These are phyloP conservation scores for Trachurus trachurus DNA, from an alignment of 2,797 vertebrate species.

Conservation along the genomic window DNA sequence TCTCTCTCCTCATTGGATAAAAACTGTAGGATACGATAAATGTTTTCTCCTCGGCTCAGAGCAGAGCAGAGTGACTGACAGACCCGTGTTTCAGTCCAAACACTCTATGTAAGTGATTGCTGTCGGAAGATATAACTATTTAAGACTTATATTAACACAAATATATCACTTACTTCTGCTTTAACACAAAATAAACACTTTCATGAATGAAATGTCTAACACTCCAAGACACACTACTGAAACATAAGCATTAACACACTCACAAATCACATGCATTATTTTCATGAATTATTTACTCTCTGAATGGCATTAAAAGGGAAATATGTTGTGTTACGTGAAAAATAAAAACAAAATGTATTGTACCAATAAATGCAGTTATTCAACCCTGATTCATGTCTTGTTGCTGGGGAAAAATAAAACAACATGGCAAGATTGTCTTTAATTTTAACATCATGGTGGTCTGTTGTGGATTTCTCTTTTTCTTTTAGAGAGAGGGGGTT, in stretches of 20 bases:
- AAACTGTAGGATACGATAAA: too few species aligned
- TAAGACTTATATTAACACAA: too few species aligned
- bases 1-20: too few species aligned
- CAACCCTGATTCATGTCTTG: not conserved
- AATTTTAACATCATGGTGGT: not conserved
- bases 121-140: too few species aligned
- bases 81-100: too few species aligned
- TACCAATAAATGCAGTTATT: constrained; percentile 20
- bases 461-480: not conserved
- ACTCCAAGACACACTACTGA: not conserved
- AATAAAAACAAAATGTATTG: not conserved
- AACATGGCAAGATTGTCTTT: not conserved
- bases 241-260: not conserved
- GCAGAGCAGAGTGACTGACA: too few species aligned
- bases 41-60: too few species aligned
- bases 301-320: constrained; percentile 24
- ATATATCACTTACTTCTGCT: too few species aligned
- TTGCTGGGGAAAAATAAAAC: not conserved
- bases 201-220: not conserved
- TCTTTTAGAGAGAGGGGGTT: not conserved
- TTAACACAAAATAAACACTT: not conserved
- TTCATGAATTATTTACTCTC: not conserved
- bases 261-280: not conserved
- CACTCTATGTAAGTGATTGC: too few species aligned
- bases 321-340: not conserved